Evolutionary conservation across 2,797 vertebrate genomes (phyloP).

Genomic region (Neosilurus mollespiculum): DNA sequence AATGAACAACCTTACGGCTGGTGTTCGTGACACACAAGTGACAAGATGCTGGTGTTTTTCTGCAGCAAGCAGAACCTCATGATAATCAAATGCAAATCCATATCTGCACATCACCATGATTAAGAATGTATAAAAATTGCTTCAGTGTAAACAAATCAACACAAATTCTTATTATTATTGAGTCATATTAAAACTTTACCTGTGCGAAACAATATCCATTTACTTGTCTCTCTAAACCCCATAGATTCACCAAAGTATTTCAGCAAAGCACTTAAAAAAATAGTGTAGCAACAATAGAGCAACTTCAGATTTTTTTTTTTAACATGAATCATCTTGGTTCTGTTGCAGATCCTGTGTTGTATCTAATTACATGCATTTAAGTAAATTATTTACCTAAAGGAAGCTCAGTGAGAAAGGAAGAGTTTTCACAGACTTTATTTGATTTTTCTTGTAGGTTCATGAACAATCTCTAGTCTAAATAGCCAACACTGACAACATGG

Average conservation of each 20-base stretch:
- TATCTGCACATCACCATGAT: neutral
- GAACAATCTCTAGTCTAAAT: neutral
- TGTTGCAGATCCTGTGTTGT: neutral
- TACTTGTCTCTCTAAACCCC: neutral
- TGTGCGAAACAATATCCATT: neutral
- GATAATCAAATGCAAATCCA: neutral
- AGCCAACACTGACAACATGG: neutral
- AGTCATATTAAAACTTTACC: neutral
- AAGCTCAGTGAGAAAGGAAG: neutral
- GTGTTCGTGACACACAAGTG: neutral
- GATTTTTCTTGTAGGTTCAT: neutral
- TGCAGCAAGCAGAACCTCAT: neutral
- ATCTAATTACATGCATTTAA: neutral
- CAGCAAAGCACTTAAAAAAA: neutral
- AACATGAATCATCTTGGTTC: neutral
- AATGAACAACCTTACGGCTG: neutral
- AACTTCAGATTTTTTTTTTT: neutral
- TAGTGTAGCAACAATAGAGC: neutral
- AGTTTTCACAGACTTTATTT: neutral
- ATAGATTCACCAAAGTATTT: neutral
- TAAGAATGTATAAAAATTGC: neutral
- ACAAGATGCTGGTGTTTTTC: neutral
- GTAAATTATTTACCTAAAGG: neutral
- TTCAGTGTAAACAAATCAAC: neutral
- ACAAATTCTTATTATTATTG: neutral